Conservation (phyloP, 2,113 vertebrate species). For the Sula dactylatra region DNA sequence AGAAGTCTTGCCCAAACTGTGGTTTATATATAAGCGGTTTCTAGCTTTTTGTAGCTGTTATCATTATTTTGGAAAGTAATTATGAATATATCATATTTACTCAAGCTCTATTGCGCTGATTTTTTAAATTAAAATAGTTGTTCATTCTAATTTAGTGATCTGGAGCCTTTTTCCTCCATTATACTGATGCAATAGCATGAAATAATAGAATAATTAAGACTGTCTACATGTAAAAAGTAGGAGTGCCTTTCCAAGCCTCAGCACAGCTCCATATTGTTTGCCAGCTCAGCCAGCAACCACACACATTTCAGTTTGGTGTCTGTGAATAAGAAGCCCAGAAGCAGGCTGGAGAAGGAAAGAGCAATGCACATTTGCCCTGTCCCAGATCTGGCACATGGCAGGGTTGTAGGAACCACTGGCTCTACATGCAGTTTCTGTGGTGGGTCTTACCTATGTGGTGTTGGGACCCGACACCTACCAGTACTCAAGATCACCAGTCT, state of each 20-base stretch:
- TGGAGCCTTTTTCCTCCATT: neutral
- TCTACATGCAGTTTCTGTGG: neutral
- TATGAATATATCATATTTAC: neutral
- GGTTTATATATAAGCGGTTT: neutral
- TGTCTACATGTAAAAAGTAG: neutral
- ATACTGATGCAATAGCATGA: neutral
- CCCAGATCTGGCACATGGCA: fast-evolving
- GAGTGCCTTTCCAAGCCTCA: neutral
- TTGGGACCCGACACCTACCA: neutral
- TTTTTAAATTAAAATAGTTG: neutral
- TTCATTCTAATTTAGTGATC: neutral
- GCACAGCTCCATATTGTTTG: neutral
- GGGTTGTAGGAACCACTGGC: neutral
- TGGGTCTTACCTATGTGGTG: neutral
- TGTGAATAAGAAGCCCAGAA: neutral
- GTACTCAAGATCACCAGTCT: too few species aligned
- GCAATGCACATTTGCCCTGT: fast-evolving
- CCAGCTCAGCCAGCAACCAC: neutral
- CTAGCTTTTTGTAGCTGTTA: neutral
- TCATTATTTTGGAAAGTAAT: neutral
- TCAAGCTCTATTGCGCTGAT: neutral
- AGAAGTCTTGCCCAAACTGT: neutral
- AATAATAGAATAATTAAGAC: neutral
- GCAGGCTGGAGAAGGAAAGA: fast-evolving
- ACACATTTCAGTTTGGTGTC: neutral